phyloP scores from a whole-genome alignment of 53 echinoderm and acorn worm species.

The Apostichopus leukothele region DNA sequence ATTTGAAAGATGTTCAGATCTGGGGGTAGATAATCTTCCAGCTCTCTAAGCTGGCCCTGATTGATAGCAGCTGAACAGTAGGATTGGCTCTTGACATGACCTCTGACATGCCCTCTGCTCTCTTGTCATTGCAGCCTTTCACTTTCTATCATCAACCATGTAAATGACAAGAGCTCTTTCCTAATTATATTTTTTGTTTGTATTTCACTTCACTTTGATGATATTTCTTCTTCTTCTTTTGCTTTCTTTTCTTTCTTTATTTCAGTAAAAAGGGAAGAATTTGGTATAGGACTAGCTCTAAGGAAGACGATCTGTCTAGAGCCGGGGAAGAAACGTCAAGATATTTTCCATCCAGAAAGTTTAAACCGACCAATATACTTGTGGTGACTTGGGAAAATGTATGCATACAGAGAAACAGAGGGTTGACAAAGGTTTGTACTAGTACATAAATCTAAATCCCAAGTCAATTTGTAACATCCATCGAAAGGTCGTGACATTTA shows the following conservation, averaged over 20 bases:
- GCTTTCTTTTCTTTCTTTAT: not conserved
- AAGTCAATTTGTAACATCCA: not conserved
- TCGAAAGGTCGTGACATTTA: conserved; percentile 5
- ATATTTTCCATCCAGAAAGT: conserved; percentile 25
- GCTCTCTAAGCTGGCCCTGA: not conserved
- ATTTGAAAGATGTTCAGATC: no score
- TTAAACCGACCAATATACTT: conserved; percentile 1
- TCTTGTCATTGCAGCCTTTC: not conserved
- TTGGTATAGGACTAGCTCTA: conserved; percentile 21
- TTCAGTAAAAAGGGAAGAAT: conserved; percentile 26
- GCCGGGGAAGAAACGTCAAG: not conserved
- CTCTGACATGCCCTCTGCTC: conserved; percentile 8
- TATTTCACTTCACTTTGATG: not conserved
- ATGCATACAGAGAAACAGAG: conserved; percentile 7
- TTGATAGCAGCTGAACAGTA: conserved; percentile 14
- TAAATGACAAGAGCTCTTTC: not conserved
- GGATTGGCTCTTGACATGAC: not conserved
- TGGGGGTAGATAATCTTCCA: not conserved
- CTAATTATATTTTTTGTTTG: not conserved
- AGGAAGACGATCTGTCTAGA: conserved; percentile 23
- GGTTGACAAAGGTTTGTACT: conserved; percentile 22
- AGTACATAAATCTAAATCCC: not conserved
- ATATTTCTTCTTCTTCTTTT: no score
- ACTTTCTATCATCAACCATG: not conserved
- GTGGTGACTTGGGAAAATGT: conserved; percentile 36